A percentile compares a stretch with the other conserved stretches of the same genome.
phyloP scores from a whole-genome alignment of 2,113 vertebrate species.

The Echinops telfairi region DNA sequence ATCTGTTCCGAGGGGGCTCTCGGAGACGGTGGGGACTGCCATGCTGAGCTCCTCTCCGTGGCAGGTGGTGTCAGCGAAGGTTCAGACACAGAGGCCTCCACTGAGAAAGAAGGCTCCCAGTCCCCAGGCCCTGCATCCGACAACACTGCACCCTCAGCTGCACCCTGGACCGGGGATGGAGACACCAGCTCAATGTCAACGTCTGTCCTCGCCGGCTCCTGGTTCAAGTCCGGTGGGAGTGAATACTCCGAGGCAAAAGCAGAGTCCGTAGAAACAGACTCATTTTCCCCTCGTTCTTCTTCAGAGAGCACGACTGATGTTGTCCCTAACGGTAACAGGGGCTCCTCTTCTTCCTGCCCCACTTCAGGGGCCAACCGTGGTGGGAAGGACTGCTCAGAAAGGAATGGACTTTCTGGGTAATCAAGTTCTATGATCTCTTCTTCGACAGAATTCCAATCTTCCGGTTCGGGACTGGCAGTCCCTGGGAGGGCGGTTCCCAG shows the following conservation, averaged over 20 bases:
- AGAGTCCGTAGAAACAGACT: conserved; percentile 78
- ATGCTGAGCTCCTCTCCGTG: conserved; percentile 7
- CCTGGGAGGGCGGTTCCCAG: not conserved
- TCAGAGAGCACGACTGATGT: conserved; percentile 37
- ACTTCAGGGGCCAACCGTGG: conserved; percentile 41
- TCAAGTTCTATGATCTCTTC: conserved; percentile 76
- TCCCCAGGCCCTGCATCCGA: conserved; percentile 69
- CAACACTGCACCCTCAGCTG: conserved; percentile 53
- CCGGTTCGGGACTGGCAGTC: conserved; percentile 65
- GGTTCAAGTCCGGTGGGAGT: conserved; percentile 49
- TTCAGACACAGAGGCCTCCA: conserved; percentile 34
- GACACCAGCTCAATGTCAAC: conserved; percentile 4
- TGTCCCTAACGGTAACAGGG: not conserved
- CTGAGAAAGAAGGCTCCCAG: conserved; percentile 8
- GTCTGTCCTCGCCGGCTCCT: conserved; percentile 49
- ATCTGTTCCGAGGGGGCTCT: not conserved
- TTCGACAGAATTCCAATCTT: conserved; percentile 63
- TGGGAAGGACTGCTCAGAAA: conserved; percentile 56
- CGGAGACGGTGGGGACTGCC: not conserved
- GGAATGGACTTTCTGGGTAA: conserved; percentile 59
- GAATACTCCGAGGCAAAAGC: conserved; percentile 78
- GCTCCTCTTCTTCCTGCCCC: conserved; percentile 57
- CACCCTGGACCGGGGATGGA: not conserved
- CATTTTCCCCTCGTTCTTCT: conserved; percentile 74
- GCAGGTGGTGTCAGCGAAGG: not conserved